Evolutionary conservation across 2,888 invertebrate species (phyloP).

Genomic region (Eutolmus rufibarbis): DNA sequence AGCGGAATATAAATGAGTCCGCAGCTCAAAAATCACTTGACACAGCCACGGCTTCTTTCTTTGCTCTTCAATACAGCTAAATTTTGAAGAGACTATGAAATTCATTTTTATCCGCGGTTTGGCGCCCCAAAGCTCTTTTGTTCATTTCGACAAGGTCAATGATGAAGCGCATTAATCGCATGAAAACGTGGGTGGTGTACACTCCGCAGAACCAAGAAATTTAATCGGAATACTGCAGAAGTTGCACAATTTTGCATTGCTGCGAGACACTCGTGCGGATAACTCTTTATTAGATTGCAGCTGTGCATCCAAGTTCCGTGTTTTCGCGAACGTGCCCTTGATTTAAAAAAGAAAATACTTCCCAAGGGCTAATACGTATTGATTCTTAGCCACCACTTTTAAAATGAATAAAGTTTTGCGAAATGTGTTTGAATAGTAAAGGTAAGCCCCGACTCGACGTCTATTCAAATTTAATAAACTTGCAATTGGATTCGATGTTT

Average conservation of each 20-base stretch:
- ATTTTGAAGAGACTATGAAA: not conserved
- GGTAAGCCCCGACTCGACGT: not conserved
- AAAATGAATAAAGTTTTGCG: not conserved
- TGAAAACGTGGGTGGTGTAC: not conserved
- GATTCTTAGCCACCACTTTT: not conserved
- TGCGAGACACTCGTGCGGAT: not conserved
- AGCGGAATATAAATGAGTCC: not conserved
- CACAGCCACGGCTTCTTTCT: not conserved
- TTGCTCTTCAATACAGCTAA: not conserved
- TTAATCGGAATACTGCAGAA: not conserved
- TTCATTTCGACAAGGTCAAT: not conserved
- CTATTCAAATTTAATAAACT: not conserved
- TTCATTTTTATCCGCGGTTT: not conserved
- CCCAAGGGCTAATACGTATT: not conserved
- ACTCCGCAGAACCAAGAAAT: not conserved
- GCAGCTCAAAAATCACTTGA: not conserved
- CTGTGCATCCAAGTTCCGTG: not conserved
- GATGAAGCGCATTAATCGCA: not conserved
- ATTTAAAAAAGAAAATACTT: not conserved
- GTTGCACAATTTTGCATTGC: not conserved
- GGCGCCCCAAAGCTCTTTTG: not conserved
- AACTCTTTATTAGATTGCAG: not conserved
- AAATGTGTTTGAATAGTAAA: not conserved
- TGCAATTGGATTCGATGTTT: not conserved
- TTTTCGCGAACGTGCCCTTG: not conserved